Base-by-base conservation (phyloP, 2,888 invertebrate genomes). In the Tridacna gigas region DNA sequence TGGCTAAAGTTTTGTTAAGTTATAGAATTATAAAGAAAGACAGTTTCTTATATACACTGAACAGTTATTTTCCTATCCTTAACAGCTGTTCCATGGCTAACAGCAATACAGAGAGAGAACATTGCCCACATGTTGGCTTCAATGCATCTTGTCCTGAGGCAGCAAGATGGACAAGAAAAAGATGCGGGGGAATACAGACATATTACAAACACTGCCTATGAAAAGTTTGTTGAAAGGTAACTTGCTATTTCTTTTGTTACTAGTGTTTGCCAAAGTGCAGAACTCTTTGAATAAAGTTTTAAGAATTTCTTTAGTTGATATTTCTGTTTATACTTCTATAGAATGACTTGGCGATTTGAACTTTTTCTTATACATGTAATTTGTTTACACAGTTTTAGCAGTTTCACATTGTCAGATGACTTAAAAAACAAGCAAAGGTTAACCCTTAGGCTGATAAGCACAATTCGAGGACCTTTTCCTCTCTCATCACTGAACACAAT, bases 91-190 rank as follows among this genome's bases (percentile, higher is more conserved):
- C 76, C 79, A 5, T 94, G 94, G 94, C 90, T 94, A 92, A 88
- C 87, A n/a, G 86, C 88, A 9, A 86, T 93, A 9, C 91, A 94
- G 87, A 79, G 89, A 73, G 94, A 95, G 89, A 95, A 95, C 88
- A 89, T 94, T 12, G 94, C 94, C n/a, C 94, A 95, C 90, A 92
- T 95, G 91, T 88, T 95, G 88, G 94, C 94, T 22, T 94, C 94
- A 37, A 94, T 95, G 94, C 95, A 95, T 83, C 84, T 93, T 37
- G 93, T 94, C 7, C 90, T 95, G 13, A 84, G 94, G 71, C 93
- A 94, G 79, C 93, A 93, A 80, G 94, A 94, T 77, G 94, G 94
- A 0, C 91, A 92, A 77, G 93, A 93, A 79, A 90, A 88, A 63
- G 91, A 91, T 56, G 82, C 89, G 0, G 94, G 94, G n/a, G 92